Base-by-base conservation (phyloP, 2,113 vertebrate species). In the Hymenochirus boettgeri region DNA sequence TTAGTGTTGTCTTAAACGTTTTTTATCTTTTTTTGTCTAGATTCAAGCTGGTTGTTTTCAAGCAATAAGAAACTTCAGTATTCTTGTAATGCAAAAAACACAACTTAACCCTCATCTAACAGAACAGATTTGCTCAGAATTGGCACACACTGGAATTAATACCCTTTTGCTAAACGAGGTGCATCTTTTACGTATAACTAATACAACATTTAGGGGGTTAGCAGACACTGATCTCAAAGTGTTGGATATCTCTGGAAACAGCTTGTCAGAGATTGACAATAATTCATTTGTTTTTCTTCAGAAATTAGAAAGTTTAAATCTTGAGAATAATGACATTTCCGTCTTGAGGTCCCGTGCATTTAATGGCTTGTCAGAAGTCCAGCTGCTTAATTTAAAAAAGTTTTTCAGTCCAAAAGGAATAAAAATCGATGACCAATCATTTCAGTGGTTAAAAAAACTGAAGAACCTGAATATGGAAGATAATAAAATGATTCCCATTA, bases 241-340 rank as follows among this genome's bases (percentile, higher is more conserved):
- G 35, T 74, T 99, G 5, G 88, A 98, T 70, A 82, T 99, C 55
- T 90, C 93, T 11, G 47, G 60, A 9, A 99, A 95, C 50, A 56
- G 4, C 22, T 76, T 99, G 25, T 73, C 29, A 2, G 23, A 51
- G n/a, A 77, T 97, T 55, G 79, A 75, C 45, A 59, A 86, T 0
- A 66, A 82, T 17, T 85, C 94, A 2, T 93, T 99, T 77, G 74
- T 70, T 3, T 93, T 89, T 87, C 82, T 97, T 57, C 51, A 82
- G 3, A 65, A 57, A 53, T 85, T 99, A 66, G 67, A 88, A 3
- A 67, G 73, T 51, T 80, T 99, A 13, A 82, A 78, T 60, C 73
- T 99, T 61, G 73, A 81, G 0, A 54, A 87, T 27, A 97, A 94
- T 62, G 85, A 80, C 13, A 58, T 97, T 39, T 76, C 70, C 25